Conservation (phyloP, 2,797 vertebrate species). For the Rhinella marina region DNA sequence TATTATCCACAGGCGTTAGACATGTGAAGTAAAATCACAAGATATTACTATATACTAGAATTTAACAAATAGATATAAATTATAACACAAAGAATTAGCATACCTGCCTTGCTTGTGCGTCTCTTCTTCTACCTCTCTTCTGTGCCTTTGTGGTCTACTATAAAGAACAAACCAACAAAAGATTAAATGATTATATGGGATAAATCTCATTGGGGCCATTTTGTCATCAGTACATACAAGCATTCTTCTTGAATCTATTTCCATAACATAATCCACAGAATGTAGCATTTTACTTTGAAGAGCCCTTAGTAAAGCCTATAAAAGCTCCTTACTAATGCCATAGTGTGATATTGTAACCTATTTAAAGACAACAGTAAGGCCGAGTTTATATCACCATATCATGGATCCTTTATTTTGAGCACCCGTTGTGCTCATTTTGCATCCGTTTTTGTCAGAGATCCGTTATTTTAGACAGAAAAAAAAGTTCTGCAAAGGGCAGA, state of each 20-base stretch:
- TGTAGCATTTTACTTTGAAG: slow-evolving; percentile 38
- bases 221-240: neutral
- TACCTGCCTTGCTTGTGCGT: slow-evolving; percentile 73
- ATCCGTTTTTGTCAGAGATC: too few relatives aligned
- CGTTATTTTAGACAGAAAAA: too few relatives aligned
- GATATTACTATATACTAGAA: neutral
- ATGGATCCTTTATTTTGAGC: too few relatives aligned
- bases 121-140: slow-evolving; percentile 67
- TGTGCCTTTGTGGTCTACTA: slow-evolving; percentile 71
- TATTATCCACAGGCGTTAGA: neutral
- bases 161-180: slow-evolving; percentile 20
- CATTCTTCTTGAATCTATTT: slow-evolving; percentile 16
- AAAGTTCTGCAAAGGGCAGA: too few relatives aligned
- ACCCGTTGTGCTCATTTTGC: too few relatives aligned
- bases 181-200: neutral
- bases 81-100: slow-evolving; percentile 25
- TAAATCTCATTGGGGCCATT: neutral
- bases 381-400: neutral
- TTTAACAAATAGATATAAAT: neutral
- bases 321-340: slow-evolving; percentile 39
- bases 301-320: slow-evolving; percentile 15
- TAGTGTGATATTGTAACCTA: slow-evolving; percentile 12
- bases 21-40: neutral
- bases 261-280: slow-evolving; percentile 30
- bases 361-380: slow-evolving; percentile 12